phyloP scores from a whole-genome alignment of 2,888 invertebrate species.

The Monochamus alternatus region DNA sequence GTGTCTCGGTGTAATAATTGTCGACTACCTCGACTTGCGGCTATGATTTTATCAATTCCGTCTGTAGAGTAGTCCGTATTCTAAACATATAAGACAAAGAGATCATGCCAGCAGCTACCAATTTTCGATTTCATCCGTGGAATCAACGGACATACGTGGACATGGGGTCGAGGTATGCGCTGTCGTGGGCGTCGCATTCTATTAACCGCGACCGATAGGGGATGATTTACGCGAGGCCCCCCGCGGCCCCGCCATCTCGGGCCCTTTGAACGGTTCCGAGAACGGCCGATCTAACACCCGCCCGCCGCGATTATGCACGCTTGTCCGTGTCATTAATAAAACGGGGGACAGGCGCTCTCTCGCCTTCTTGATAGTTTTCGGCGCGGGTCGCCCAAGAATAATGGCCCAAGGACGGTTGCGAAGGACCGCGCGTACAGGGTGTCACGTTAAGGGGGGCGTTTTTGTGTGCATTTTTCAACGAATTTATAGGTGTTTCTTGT shows the following conservation, averaged over 20 bases:
- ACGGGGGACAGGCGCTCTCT: constrained; percentile 28
- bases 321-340: constrained; percentile 43
- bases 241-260: constrained; percentile 43
- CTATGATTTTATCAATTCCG: too few species aligned
- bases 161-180: constrained; percentile 3
- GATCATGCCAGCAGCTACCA: too few species aligned
- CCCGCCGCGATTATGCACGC: constrained; percentile 41
- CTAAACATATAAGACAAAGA: too few species aligned
- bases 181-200: constrained; percentile 22
- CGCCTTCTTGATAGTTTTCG: constrained; percentile 23
- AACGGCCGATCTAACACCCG: constrained; percentile 48
- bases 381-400: constrained; percentile 21
- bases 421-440: neutral
- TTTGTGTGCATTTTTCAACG: too few species aligned
- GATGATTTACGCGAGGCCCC: constrained; percentile 51
- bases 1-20: too few species aligned
- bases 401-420: constrained; percentile 13
- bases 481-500: too few species aligned
- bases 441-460: too few species aligned
- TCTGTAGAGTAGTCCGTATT: too few species aligned
- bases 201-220: constrained; percentile 41
- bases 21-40: neutral
- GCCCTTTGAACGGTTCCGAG: constrained; percentile 51
- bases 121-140: too few species aligned
- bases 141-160: neutral